Percentiles rank a stretch among this genome's conserved stretches.
Conservation (phyloP, 2,797 vertebrate species). For the Hemibagrus guttatus region DNA sequence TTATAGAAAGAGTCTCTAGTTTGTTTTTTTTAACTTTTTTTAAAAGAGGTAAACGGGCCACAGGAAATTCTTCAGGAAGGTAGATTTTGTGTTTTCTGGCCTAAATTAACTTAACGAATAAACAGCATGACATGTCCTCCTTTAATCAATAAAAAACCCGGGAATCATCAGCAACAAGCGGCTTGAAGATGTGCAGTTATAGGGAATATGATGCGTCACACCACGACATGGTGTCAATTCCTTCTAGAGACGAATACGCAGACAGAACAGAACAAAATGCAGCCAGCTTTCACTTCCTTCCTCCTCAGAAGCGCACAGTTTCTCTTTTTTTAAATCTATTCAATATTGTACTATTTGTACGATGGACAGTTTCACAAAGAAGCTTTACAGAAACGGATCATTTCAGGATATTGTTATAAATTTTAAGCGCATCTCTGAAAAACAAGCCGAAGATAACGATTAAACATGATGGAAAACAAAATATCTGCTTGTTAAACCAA, state of each 20-base stretch:
- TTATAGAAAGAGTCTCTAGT: background rate
- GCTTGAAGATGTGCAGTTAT: background rate
- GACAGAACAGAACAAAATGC: background rate
- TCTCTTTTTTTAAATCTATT: no score
- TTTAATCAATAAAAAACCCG: background rate
- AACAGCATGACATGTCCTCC: background rate
- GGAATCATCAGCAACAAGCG: background rate
- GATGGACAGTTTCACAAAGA: no score
- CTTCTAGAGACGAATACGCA: background rate
- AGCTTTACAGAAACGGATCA: no score
- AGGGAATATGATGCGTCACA: no score
- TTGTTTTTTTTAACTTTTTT: background rate
- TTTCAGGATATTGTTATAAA: no score
- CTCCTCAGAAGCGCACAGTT: background rate
- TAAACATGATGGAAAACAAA: no score
- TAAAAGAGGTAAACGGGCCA: no score
- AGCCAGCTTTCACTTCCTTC: background rate
- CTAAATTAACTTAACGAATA: background rate
- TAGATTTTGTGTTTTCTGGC: background rate
- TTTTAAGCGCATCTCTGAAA: no score
- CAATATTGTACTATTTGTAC: no score
- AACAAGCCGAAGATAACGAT: no score
- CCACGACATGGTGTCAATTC: background rate
- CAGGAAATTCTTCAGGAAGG: background rate
- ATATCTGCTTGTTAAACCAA: no score